A percentile compares a stretch with the other conserved stretches of the same genome.
These are phyloP conservation scores for Forbesichthys agassizii DNA, from an alignment of 2,113 vertebrate genomes.

Conservation along the genomic window DNA sequence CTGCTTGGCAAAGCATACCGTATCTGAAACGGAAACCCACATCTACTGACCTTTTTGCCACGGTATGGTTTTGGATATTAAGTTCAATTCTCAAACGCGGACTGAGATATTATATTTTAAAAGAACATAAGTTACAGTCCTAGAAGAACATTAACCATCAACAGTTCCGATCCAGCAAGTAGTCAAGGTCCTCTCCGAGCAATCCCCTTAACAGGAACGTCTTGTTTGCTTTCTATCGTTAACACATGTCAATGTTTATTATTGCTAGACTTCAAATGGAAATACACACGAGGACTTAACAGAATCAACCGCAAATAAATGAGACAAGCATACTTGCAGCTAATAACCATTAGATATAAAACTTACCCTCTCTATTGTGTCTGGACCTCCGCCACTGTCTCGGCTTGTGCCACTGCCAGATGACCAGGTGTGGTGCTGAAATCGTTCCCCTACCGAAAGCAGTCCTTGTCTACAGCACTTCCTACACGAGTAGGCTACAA, in stretches of 20 bases:
- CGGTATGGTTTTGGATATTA: too few species aligned
- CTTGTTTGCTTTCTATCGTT: conserved; percentile 46
- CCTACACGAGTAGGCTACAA: background rate
- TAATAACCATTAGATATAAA: background rate
- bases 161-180: conserved; percentile 46
- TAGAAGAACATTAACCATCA: background rate
- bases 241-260: background rate
- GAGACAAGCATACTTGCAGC: background rate
- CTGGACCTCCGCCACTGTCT: conserved; percentile 71
- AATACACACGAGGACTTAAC: background rate
- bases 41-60: background rate
- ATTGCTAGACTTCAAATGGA: background rate
- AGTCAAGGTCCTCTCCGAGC: conserved; percentile 53
- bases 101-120: background rate
- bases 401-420: conserved; percentile 72
- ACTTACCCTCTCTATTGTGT: conserved; percentile 75
- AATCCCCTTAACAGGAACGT: conserved; percentile 34
- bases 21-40: conserved; percentile 10
- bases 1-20: conserved; percentile 35
- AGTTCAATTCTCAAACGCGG: background rate
- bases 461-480: background rate
- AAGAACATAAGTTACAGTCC: background rate
- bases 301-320: accelerated
- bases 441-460: too few species aligned
- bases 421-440: background rate